Evolutionary conservation across 1,140 invertebrate genomes (phyloP), one percentile per base, ranked within the genome.

Genomic region (Himalopsyche phryganea): DNA sequence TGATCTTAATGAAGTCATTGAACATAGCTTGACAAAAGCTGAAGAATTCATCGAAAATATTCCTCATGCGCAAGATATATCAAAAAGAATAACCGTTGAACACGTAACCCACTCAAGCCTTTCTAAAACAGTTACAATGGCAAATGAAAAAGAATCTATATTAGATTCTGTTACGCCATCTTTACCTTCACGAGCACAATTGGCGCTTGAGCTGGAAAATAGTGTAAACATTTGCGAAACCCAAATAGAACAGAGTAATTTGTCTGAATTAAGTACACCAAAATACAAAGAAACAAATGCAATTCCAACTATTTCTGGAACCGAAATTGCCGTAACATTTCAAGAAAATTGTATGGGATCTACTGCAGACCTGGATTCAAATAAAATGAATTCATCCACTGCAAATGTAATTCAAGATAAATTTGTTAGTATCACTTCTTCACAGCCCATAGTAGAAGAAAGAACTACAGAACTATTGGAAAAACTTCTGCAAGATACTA

Each of bases 401-500:
- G 60, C 60, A 14, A 53, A 50, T 14, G 28, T 62, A 9, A 35
- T 49, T n/a, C 49, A 53, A 62, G 60, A 62, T 14, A 55, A 58
- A 40, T 51, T 51, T 15, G 14, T 58, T 10, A 47, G 60, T 14
- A 18, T 62, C 6, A 58, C 51, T 4, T 44, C 40, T 11, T 33
- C 28, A 19, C 71, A 77, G 66, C 71, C 68, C 2, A 63, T 76
- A n/a, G 45, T 61, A 11, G 75, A 74, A n/a, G 73, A 76, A 49
- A 49, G 11, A n/a, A 14, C 46, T 5, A 17, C 35, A 3, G 54
- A 61, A n/a, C n/a, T 57, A 4, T 6, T n/a, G 7, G 44, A 61
- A 14, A 35, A 28, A 17, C 20, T 15, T 10, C 18, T 20, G 15
- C 45, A 54, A 38, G 50, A 41, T 15, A 47, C n/a, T 13, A 15